Evolutionary conservation across 1,140 invertebrate genomes (phyloP), one percentile per base, ranked within the genome.

Genomic region (Littorina saxatilis): DNA sequence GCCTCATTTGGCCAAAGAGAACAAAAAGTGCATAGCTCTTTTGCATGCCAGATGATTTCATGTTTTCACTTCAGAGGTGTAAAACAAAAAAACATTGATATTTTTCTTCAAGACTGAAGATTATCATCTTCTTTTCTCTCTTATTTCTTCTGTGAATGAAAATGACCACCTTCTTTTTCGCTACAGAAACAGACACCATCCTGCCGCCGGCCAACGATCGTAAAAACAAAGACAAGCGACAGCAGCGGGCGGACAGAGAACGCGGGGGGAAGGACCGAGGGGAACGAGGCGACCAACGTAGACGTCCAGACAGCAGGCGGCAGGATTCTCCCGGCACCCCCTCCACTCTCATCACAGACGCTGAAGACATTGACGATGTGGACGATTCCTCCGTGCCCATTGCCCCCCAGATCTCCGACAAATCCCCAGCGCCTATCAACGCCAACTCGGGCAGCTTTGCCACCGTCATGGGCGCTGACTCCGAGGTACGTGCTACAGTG

Each of bases 351-450:
- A 80, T 81, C 39, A 83, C 74, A 32, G 73, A 80, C 29, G 50
- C 35, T 11, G 79, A 83, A 15, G 73, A 80, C 9, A 39, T 68
- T 13, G 73, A 80, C 29, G 81, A 84, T 43, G 84, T 82, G 29
- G 85, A 86, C 63, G 78, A 66, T 9, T 81, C 50, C 58, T 84
- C 80, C 55, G 80, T 80, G 43, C 82, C 84, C 40, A 80, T 87
- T 20, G 84, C 84, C 7, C 84, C 85, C 37, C 81, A 80, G 29
- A 72, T 77, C 32, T 39, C 61, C 0, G 66, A 68, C 35, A 58
- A 27, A 37, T 83, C 83, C 5, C 83, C 82, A 11, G 72, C 40
- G 37, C 81, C 81, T 47, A 20, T 82, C 35, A 40, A 52, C 32
- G 50, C 52, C 58, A 39, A 66, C 47, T 78, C 75, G 27, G 66